Percentiles rank a stretch among this genome's conserved stretches.
These are phyloP conservation scores for Nicator chloris DNA, from an alignment of 2,113 vertebrate genomes.

Conservation along the genomic window DNA sequence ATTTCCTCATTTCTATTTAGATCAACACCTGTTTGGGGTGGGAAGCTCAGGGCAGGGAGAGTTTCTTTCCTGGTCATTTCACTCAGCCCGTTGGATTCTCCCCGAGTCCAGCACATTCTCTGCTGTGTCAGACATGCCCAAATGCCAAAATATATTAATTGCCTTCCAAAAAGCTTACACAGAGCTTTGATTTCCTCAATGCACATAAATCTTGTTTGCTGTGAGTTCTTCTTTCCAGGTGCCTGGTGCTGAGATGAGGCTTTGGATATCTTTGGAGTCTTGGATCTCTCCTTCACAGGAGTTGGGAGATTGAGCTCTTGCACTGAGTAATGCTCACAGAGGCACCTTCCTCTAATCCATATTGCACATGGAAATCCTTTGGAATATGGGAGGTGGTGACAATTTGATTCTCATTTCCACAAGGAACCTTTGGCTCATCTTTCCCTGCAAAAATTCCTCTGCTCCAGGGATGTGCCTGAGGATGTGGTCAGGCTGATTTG, in stretches of 20 bases:
- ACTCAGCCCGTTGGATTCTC: background rate
- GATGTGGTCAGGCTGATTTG: background rate
- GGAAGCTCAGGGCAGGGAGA: background rate
- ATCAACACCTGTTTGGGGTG: background rate
- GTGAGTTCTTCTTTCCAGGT: background rate
- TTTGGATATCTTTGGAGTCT: background rate
- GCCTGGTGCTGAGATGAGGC: background rate
- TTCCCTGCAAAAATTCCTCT: background rate
- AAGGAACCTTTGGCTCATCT: background rate
- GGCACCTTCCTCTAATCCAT: background rate
- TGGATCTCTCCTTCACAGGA: background rate
- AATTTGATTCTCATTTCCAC: background rate
- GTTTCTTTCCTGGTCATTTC: background rate
- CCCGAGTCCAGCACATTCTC: background rate
- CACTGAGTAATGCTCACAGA: background rate
- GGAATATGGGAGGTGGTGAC: background rate
- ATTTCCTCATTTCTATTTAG: background rate
- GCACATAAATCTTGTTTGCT: background rate
- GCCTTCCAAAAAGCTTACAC: background rate
- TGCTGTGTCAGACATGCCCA: background rate
- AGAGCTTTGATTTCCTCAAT: background rate
- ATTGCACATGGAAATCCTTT: background rate
- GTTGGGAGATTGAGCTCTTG: background rate
- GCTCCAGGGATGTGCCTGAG: background rate
- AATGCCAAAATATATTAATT: slow-evolving; percentile 16